A percentile compares a stretch with the other conserved stretches of the same genome.
phyloP scores from a whole-genome alignment of 1,140 invertebrate species.

The Agrilus planipennis region DNA sequence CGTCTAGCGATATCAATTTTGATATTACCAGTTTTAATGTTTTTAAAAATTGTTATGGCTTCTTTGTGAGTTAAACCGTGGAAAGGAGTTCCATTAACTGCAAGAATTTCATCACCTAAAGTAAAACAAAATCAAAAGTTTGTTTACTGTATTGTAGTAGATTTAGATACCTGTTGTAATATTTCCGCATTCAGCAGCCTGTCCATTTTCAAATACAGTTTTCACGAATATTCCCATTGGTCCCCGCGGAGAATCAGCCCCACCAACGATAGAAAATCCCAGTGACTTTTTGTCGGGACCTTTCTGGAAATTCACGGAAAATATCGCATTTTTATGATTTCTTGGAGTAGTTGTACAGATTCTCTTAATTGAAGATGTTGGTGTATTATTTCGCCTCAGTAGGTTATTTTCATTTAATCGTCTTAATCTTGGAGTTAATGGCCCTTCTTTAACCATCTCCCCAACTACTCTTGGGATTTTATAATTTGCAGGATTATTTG shows the following conservation, averaged over 20 bases:
- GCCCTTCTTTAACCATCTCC: no score
- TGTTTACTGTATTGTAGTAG: not conserved
- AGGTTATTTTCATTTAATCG: no score
- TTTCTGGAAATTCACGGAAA: slow-evolving; percentile 53
- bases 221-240: slow-evolving; percentile 73
- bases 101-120: slow-evolving; percentile 85
- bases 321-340: no score
- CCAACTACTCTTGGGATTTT: no score
- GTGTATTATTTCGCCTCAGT: no score
- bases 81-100: slow-evolving; percentile 72
- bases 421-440: no score
- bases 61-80: slow-evolving; percentile 78
- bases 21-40: slow-evolving; percentile 75
- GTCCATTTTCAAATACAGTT: slow-evolving; percentile 66
- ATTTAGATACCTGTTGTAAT: slow-evolving; percentile 42
- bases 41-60: slow-evolving; percentile 81
- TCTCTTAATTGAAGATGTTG: no score
- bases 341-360: no score
- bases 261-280: slow-evolving; percentile 73
- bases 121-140: slow-evolving; percentile 16
- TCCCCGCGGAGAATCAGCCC: slow-evolving; percentile 59
- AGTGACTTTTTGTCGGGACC: slow-evolving; percentile 58
- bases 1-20: slow-evolving; percentile 68
- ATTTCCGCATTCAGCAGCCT: slow-evolving; percentile 53
- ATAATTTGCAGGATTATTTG: no score